A percentile compares a stretch with the other conserved stretches of the same genome.
Evolutionary conservation across 37 sponge, comb jelly and placozoan genomes (phyloP).

Genomic region (Tethya wilhelma): DNA sequence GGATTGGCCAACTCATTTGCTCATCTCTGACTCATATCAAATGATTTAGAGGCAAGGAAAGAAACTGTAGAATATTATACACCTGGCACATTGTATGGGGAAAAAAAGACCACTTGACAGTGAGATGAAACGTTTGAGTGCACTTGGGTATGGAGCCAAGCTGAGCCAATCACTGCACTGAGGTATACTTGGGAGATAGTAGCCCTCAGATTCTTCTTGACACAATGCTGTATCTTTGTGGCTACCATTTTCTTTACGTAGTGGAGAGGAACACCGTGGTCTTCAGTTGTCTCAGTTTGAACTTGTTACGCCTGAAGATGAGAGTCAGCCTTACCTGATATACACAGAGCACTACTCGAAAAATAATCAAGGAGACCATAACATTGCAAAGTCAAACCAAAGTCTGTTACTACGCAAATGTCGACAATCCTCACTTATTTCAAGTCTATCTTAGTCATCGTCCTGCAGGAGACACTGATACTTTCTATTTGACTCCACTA

Average conservation of each 20-base stretch:
- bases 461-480: neutral
- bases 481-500: neutral
- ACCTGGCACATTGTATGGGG: neutral
- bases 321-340: neutral
- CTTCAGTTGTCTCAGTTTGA: neutral
- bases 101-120: neutral
- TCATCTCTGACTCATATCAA: neutral
- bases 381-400: neutral
- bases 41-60: neutral
- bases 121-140: neutral
- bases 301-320: neutral
- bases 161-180: neutral
- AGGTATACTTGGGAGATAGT: neutral
- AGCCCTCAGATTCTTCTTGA: neutral
- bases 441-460: neutral
- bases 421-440: neutral
- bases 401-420: neutral
- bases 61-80: neutral
- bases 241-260: neutral
- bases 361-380: neutral
- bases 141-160: neutral
- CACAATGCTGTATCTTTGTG: neutral
- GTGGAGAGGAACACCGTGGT: neutral
- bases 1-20: constrained; percentile 5
- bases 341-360: neutral